phyloP scores from a whole-genome alignment of 2,113 vertebrate species.

The Carassius auratus region DNA sequence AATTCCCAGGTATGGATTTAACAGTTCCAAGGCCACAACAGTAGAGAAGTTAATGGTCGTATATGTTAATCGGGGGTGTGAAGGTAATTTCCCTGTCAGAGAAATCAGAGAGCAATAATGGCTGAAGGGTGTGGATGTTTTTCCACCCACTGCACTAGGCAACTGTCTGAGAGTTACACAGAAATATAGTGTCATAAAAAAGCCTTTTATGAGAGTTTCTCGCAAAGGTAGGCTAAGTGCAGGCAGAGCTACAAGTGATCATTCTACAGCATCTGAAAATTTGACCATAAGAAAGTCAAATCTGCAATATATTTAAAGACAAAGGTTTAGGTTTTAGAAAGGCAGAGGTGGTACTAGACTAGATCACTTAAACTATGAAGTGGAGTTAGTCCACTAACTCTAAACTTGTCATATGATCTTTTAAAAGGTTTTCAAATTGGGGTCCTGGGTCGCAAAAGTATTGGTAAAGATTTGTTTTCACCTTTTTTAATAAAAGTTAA shows the following conservation, averaged over 20 bases:
- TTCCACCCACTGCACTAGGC: background rate
- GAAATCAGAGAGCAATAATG: conserved; percentile 22
- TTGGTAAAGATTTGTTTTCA: background rate
- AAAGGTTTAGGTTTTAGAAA: background rate
- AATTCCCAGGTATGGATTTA: conserved; percentile 17
- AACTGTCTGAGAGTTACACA: background rate
- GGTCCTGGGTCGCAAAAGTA: background rate
- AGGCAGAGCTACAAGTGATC: background rate
- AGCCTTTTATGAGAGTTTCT: background rate
- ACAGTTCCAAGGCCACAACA: conserved; percentile 8
- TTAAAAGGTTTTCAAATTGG: background rate
- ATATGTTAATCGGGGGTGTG: conserved; percentile 39
- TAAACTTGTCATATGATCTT: background rate
- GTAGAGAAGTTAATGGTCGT: conserved; percentile 2
- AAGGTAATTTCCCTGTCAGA: conserved; percentile 34
- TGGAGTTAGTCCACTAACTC: background rate
- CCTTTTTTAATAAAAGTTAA: background rate
- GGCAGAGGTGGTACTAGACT: background rate
- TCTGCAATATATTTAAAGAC: background rate
- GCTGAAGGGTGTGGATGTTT: conserved; percentile 33
- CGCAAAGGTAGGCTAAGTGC: background rate
- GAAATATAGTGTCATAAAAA: background rate
- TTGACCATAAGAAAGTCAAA: background rate
- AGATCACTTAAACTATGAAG: background rate
- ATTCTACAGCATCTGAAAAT: background rate